phyloP scores from a whole-genome alignment of 2,888 invertebrate genomes.

The Cheiracanthium punctorium region DNA sequence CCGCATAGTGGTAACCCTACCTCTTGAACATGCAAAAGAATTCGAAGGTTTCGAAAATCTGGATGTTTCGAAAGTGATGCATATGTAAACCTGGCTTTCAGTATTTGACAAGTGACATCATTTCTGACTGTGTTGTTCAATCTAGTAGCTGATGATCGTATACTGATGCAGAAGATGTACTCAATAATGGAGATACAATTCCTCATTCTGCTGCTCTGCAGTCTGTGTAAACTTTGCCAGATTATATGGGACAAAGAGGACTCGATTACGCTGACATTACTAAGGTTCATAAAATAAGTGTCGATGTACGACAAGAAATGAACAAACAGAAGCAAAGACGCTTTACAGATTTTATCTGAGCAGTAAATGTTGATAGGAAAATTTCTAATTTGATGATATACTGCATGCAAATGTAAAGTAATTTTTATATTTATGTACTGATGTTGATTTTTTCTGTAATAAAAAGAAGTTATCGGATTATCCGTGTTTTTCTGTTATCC shows the following conservation, averaged over 20 bases:
- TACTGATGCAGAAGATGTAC: too few species aligned
- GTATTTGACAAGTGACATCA: too few species aligned
- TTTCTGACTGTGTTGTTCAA: too few species aligned
- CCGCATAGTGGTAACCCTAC: too few species aligned
- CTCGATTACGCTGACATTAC: slow-evolving; percentile 1
- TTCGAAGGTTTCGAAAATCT: too few species aligned
- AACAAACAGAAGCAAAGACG: slow-evolving; percentile 4
- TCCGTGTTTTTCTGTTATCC: background rate
- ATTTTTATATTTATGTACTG: background rate
- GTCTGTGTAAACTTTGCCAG: background rate
- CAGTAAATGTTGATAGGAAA: background rate
- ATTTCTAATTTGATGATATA: background rate
- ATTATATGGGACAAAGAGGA: background rate
- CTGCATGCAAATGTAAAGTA: background rate
- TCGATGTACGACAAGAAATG: background rate
- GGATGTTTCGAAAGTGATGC: too few species aligned
- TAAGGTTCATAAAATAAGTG: background rate
- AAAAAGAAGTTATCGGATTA: background rate
- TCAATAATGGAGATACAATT: too few species aligned
- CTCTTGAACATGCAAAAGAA: too few species aligned
- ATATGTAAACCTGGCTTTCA: too few species aligned
- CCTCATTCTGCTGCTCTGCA: background rate
- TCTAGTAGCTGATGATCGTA: too few species aligned
- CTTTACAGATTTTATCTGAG: background rate
- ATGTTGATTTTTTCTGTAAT: background rate